Evolutionary conservation across 2,888 invertebrate species (phyloP), one percentile per base, ranked within the genome.

Genomic region (Caenorhabditis afra): DNA sequence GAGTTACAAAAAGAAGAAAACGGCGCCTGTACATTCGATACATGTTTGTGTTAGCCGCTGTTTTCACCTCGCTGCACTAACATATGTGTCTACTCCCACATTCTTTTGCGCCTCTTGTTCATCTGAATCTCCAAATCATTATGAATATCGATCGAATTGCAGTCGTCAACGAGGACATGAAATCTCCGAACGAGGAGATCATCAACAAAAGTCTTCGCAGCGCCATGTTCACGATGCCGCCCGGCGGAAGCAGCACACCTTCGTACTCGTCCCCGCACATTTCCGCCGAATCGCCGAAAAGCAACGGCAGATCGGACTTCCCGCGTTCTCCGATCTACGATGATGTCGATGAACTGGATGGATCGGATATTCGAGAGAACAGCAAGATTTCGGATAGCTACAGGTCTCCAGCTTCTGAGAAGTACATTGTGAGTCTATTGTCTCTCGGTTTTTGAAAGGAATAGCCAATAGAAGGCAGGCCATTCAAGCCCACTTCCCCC

Each of bases 111-210:
- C 50, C 5, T 8, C 29, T 49, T 29, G 29, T 29, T 49, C 62
- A 47, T 44, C 22, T 45, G 14, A 47, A 47, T 58, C 57, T 20
- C 22, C 7, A 7, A 29, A 29, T 29, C 29, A 29, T 7, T 29
- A 5, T 29, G 29, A 29, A 5, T 29, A 29, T 29, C 29, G 29
- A 29, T 29, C 29, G 3, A 29, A 5, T 29, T 29, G 29, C 64
- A 71, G 71, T 62, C 20, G 57, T 61, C 45, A 45, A 47, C 39
- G 70, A 70, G 23, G 59, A 65, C 12, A 71, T 78, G 55, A 70
- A 78, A 66, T 78, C 77, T 78, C 77, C 77, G 62, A 78, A 71
- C 67, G 78, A 78, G 65, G 73, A 78, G 65, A 73, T 78, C 65
- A 61, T 78, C 20, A 67, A 71, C 57, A 78, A 78, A 41, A 71